Evolutionary conservation across 2,113 vertebrate genomes (phyloP).

Genomic region (Acrocephalus kingi): DNA sequence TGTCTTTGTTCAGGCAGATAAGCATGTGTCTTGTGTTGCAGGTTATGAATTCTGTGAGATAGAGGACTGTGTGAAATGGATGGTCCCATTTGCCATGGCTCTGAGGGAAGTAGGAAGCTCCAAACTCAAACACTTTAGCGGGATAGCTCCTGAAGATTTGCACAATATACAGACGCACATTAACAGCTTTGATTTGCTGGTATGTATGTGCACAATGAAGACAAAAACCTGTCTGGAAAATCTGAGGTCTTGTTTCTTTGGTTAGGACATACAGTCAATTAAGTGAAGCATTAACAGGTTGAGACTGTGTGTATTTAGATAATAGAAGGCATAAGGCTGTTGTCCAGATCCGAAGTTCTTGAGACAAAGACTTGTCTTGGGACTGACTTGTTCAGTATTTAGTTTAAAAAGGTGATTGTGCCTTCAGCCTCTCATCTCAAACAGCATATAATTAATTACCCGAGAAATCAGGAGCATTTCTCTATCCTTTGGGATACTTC

Average conservation of each 20-base stretch:
- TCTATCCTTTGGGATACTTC: neutral
- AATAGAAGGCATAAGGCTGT: neutral
- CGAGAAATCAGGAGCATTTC: neutral
- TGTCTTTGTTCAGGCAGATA: neutral
- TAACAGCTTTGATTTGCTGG: slow-evolving; percentile 88
- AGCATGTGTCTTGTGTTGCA: slow-evolving; percentile 21
- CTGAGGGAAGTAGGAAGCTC: slow-evolving; percentile 84
- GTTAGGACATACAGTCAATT: neutral
- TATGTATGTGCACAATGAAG: slow-evolving; percentile 57
- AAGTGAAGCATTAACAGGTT: neutral
- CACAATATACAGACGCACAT: slow-evolving; percentile 95
- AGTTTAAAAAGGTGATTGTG: neutral
- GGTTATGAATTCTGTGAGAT: slow-evolving; percentile 88
- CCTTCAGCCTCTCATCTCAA: neutral
- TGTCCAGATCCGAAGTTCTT: neutral
- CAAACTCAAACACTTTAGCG: slow-evolving; percentile 83
- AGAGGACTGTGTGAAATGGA: slow-evolving; percentile 90
- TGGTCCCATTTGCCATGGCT: slow-evolving; percentile 92
- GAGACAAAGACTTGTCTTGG: neutral
- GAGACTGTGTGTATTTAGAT: neutral
- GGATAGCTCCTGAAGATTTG: slow-evolving; percentile 82
- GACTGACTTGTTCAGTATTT: neutral
- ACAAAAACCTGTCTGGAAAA: neutral
- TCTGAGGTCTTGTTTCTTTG: neutral
- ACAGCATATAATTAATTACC: neutral